Base-by-base conservation (phyloP, 2,113 vertebrate species). In the Pangasianodon gigas region DNA sequence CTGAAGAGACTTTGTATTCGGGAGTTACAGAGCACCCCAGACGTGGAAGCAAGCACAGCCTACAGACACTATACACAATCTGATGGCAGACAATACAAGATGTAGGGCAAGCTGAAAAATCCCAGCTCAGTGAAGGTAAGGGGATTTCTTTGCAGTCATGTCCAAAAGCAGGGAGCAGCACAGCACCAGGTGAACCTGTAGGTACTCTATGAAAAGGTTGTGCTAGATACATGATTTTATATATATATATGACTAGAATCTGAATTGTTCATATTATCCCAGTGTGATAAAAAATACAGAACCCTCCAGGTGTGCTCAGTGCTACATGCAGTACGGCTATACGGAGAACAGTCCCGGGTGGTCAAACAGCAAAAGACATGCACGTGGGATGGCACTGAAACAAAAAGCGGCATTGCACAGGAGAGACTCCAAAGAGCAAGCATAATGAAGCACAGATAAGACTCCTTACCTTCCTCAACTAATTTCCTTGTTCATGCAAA, bases 361-460 rank as follows among this genome's bases (percentile, higher is more conserved):
- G 19, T 32, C 60, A 67, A 41, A 81, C 48, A 88, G 18, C 46
- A 89, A n/a, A 48, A 77, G 56, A 44, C 11, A 8, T 60, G 62
- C n/a, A 56, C 24, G 71, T 46, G 89, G 13, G 9, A 48, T 81
- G 84, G 69, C 51, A 52, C 32, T 74, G 58, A 74, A 51, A 62
- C 60, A 84, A 37, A 87, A 82, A n/a, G 81, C 83, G 88, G 87
- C 89, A 52, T 51, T 87, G 84, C 56, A 85, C 84, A 89, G 69
- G 46, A 77, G 58, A 92, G 84, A 88, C 89, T 91, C 88, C 85
- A 79, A 91, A 84, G 86, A 60, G 88, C 87, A 67, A 88, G 86
- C 86, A 85, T 80, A 86, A 88, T 83, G 65, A 89, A 92, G 89
- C 91, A 92, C 91, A 92, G 87, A 89, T 88, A 88, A 85, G 60